These are phyloP conservation scores for Tuberolachnus salignus DNA, from an alignment of 2,888 invertebrate genomes.

Conservation along the genomic window DNA sequence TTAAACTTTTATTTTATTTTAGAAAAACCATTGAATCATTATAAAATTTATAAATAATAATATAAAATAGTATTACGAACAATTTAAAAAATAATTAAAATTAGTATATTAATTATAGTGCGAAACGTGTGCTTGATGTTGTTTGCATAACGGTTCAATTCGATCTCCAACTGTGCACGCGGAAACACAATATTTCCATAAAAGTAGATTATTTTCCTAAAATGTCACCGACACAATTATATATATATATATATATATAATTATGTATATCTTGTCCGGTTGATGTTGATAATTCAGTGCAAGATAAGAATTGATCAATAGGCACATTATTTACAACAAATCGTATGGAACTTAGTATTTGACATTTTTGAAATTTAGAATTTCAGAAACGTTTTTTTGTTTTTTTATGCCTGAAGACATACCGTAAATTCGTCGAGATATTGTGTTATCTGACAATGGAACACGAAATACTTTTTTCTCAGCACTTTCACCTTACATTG, in stretches of 20 bases:
- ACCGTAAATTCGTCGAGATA: constrained; percentile 61
- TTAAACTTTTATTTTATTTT: no score
- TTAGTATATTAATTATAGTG: no score
- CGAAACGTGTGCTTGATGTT: no score
- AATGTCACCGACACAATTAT: no score
- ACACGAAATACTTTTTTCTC: constrained; percentile 61
- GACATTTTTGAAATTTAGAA: constrained; percentile 27
- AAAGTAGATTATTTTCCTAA: constrained; percentile 37
- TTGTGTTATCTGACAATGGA: constrained; percentile 61
- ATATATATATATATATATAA: no score
- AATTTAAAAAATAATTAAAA: no score
- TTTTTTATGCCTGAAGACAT: constrained; percentile 57
- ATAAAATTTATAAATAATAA: no score
- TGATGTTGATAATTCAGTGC: no score
- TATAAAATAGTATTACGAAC: no score
- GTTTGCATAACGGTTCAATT: no score
- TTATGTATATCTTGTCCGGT: no score
- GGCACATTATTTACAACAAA: constrained; percentile 18
- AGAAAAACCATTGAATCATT: no score
- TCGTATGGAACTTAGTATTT: constrained; percentile 36
- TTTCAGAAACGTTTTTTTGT: constrained; percentile 35
- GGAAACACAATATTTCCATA: constrained; percentile 59
- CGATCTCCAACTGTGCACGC: constrained; percentile 59
- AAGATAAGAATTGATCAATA: constrained; percentile 37
- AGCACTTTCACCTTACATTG: constrained; percentile 61